Evolutionary conservation across 2,113 vertebrate species (phyloP), one percentile per base, ranked within the genome.

Genomic region (Nycticorax nycticorax): DNA sequence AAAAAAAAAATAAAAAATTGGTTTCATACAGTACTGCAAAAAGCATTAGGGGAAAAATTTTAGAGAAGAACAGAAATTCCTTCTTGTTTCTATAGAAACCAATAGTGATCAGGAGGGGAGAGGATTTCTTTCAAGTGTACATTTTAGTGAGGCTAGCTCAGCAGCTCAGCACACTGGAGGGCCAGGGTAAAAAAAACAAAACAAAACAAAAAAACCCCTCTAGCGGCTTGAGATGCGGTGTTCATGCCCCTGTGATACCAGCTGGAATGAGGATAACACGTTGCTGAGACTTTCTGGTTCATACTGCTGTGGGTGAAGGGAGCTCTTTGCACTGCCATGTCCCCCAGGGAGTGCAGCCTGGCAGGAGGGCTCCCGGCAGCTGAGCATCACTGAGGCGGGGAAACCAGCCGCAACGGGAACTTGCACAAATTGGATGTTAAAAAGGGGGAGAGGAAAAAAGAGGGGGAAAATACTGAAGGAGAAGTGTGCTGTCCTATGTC

Each of bases 81-180:
- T 98, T 97, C 97, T 98, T 97, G 98, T 98, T 98, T 98, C 98
- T 98, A 98, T 98, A 98, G 98, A 98, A 98, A 98, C 98, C 93
- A 95, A 68, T 96, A 97, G 94, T 53, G 84, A 97, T 98, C 95
- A 96, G 97, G 96, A 98, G 83, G 94, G 97, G 96, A 76, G 93
- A 97, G 92, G 89, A 94, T 96, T 97, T 97, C 96, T 98, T 98
- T 97, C 97, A 97, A 97, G 97, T 96, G 88, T 85, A 86, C 91
- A 68, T 82, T 96, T 96, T 95, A 96, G 94, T 76, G 86, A 97
- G 96, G 88, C 96, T 87, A 48, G 80, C 94, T 93, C 89, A 56
- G 93, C 92, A 85, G 95, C 91, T 93, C 78, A 18, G 90, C 18
- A 3, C 85, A 62, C 71, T 50, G 67, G 77, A 97, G 95, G 84